Evolutionary conservation across 2,797 vertebrate genomes (phyloP).

Genomic region (Gallinago nigripennis): DNA sequence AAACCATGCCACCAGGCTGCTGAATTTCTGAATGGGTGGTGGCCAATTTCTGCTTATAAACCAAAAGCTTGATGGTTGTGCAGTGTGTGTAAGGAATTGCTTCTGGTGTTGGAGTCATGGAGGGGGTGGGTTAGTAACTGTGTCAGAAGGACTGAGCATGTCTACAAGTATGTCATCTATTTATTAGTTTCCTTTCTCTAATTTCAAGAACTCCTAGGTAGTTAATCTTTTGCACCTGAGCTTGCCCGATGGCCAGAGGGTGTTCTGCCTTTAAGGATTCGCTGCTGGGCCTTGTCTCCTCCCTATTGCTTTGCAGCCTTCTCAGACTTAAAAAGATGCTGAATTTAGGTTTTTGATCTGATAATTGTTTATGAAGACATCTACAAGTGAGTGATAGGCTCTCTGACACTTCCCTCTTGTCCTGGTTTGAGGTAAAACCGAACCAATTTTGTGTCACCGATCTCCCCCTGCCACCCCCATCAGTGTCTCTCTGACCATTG

Average conservation of each 20-base stretch:
- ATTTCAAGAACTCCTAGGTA: neutral
- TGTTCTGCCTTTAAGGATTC: conserved; percentile 9
- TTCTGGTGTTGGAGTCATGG: neutral
- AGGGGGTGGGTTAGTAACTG: neutral
- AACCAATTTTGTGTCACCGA: neutral
- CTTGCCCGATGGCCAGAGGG: neutral
- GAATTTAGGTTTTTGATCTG: conserved; percentile 48
- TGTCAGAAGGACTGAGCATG: neutral
- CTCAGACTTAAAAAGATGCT: neutral
- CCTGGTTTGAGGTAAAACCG: too few relatives aligned
- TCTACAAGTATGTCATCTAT: neutral
- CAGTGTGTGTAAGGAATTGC: neutral
- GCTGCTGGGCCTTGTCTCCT: neutral
- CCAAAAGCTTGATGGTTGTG: neutral
- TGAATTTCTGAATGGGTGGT: neutral
- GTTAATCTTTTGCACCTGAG: neutral
- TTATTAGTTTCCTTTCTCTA: neutral
- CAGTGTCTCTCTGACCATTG: neutral
- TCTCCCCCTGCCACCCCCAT: neutral
- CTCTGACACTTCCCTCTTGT: neutral
- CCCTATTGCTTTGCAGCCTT: neutral
- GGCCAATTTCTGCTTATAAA: neutral
- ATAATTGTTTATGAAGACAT: conserved; percentile 28
- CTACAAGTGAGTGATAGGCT: neutral
- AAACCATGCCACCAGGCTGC: neutral